These are phyloP conservation scores for Ophioninae sp. DNA, from an alignment of 2,888 invertebrate species.

Conservation along the genomic window DNA sequence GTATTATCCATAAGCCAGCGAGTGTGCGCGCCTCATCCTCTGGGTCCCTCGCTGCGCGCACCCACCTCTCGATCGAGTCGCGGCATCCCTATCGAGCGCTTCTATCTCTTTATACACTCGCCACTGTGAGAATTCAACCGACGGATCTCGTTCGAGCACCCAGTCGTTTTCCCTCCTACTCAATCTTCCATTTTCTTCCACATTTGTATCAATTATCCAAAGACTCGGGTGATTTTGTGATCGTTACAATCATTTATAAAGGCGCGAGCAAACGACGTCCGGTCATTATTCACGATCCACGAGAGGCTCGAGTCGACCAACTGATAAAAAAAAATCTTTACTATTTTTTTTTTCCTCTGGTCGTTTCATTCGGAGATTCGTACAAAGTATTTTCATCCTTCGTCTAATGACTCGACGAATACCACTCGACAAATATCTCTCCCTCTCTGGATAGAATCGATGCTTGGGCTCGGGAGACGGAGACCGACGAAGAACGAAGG, in stretches of 20 bases:
- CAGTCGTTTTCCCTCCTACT: neutral
- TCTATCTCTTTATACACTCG: neutral
- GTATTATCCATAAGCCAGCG: slow-evolving; percentile 56
- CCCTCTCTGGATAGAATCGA: slow-evolving; percentile 10
- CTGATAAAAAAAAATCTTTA: neutral
- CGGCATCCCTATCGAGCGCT: neutral
- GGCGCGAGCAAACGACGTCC: neutral
- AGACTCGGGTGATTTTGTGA: neutral
- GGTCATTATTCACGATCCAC: neutral
- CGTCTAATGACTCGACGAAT: slow-evolving; percentile 13
- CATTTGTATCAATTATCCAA: neutral
- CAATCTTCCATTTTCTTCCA: neutral
- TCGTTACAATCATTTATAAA: neutral
- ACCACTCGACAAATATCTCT: slow-evolving; percentile 21
- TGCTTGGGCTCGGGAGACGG: neutral
- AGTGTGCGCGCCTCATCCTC: slow-evolving; percentile 43
- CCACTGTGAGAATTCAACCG: neutral
- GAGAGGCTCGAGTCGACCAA: neutral
- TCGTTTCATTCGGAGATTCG: neutral
- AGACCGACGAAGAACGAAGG: neutral
- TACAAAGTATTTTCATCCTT: neutral
- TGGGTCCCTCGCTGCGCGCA: slow-evolving; percentile 40
- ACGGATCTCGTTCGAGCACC: neutral
- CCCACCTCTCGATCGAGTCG: slow-evolving; percentile 18
- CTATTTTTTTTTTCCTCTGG: neutral